Conservation (phyloP, 2,797 vertebrate genomes). For the Lepus oiostolus region DNA sequence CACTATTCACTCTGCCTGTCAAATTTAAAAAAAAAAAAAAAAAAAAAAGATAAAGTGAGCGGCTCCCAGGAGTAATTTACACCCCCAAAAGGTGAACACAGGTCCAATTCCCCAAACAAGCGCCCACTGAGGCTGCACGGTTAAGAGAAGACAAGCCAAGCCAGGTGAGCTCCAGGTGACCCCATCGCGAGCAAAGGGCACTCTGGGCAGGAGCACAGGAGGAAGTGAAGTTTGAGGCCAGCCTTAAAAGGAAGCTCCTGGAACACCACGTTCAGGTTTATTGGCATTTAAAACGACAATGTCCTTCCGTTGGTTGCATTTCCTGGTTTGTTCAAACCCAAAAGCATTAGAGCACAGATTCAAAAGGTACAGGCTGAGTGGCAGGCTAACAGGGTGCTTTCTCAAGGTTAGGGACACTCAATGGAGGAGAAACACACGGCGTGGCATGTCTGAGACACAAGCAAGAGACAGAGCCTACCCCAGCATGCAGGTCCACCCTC, state of each 20-base stretch:
- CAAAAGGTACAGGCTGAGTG: rapidly evolving
- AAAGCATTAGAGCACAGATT: neutral
- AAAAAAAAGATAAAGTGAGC: too few species aligned
- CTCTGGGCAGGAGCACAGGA: neutral
- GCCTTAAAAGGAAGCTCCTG: neutral
- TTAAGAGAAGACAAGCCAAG: neutral
- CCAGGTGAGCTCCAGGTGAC: neutral
- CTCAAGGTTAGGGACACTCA: neutral
- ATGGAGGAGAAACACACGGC: neutral
- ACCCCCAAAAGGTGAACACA: neutral
- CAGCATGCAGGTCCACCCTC: neutral
- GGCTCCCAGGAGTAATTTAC: neutral
- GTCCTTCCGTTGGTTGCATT: neutral
- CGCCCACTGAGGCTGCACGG: neutral
- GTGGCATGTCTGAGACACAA: neutral
- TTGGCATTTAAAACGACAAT: neutral
- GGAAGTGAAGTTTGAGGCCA: neutral
- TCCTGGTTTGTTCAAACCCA: neutral
- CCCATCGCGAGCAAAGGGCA: neutral
- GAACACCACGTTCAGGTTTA: neutral
- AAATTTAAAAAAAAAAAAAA: too few species aligned
- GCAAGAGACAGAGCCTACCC: neutral
- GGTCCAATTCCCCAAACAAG: neutral
- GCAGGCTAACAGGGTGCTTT: neutral
- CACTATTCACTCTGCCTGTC: too few species aligned